Base-by-base conservation (phyloP, 37 sponge, comb jelly and placozoan species). In the Axinella damicornis region DNA sequence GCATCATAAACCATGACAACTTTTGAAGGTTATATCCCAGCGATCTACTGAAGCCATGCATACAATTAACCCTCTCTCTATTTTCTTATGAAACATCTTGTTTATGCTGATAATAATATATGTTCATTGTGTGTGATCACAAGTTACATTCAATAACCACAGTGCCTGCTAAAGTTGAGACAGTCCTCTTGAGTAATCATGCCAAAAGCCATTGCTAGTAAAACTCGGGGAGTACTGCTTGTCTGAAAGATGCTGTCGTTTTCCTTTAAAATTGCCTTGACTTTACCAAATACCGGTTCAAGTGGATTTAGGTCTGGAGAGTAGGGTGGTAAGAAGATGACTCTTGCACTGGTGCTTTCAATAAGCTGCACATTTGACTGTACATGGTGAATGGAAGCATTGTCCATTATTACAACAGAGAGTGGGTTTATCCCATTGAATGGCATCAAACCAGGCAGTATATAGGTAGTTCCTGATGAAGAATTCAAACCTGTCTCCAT, bases 331-430 rank as follows among this genome's bases (percentile, higher is more conserved):
- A 81, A 58, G 30, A 65, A 65, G 15, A 65, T 65, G 21, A 65
- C 24, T 72, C 34, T 72, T 15, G 40, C n/a, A n/a, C n/a, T n/a
- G n/a, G n/a, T n/a, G n/a, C n/a, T n/a, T n/a, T n/a, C n/a, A n/a
- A 21, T 83, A 74, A 65, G 72, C 83, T 12, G 73, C 19, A 72
- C 82, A 81, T 27, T 71, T 58, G 17, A 81, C 11, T 32, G 35
- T 69, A 79, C 80, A 79, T 79, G 80, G 39, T 79, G 80, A 39
- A 79, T 79, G 15, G 77, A 55, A 1, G 77, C 77, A 38, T 63
- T 39, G 6, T 81, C 81, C 57, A 81, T 65, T 11, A 56, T 54
- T 18, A 75, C 76, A 53, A 75, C 57, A 24, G 76, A 75, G 57
- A n/a, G 25, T 9, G 55, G 18, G 19, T 75, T 75, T 58, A 30